These are phyloP conservation scores for Alexandromys fortis DNA, from an alignment of 2,113 vertebrate species.

Conservation along the genomic window DNA sequence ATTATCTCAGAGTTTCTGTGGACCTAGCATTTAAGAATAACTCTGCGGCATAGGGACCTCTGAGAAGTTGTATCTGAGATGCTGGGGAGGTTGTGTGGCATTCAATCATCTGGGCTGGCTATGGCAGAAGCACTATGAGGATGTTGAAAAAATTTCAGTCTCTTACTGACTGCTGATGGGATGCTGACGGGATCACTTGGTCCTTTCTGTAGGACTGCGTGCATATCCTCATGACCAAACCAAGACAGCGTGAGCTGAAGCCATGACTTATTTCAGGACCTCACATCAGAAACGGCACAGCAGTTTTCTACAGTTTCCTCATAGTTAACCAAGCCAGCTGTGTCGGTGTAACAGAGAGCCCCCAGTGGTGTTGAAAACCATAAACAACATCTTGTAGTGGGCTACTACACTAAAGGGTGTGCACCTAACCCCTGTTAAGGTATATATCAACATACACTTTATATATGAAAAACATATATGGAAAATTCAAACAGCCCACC, in stretches of 20 bases:
- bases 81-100: background rate
- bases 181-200: background rate
- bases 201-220: background rate
- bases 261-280: background rate
- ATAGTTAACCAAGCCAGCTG: background rate
- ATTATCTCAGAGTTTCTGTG: background rate
- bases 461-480: too few relatives aligned
- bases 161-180: background rate
- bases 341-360: background rate
- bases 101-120: background rate
- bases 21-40: background rate
- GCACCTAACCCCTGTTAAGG: background rate
- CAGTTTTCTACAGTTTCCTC: background rate
- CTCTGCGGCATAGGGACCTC: background rate
- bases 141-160: background rate
- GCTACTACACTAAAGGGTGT: background rate
- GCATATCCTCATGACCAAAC: background rate
- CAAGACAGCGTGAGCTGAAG: background rate
- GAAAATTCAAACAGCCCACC: background rate
- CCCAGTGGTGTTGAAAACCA: background rate
- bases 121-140: fast-evolving
- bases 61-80: background rate
- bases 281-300: background rate
- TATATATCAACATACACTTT: too few relatives aligned
- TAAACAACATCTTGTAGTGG: background rate